A percentile compares a stretch with the other conserved stretches of the same genome.
Conservation (phyloP, 37 sponge, comb jelly and placozoan genomes). For the Theonella swinhoei region DNA sequence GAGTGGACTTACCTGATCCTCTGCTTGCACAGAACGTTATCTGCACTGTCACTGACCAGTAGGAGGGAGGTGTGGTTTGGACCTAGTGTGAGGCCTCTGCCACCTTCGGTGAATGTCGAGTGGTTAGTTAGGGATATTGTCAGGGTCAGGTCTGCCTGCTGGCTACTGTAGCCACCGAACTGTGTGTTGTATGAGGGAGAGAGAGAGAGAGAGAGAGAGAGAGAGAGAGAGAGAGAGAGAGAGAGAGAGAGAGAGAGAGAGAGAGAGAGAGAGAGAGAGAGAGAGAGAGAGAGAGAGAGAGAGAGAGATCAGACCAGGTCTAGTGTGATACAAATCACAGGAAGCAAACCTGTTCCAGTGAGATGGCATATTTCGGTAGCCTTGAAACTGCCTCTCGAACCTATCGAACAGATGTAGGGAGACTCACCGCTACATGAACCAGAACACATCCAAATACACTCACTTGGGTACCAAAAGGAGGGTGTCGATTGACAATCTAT, state of each 20-base stretch:
- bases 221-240: slow-evolving; percentile 32
- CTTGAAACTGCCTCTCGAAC: slow-evolving; percentile 73
- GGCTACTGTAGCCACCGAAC: neutral
- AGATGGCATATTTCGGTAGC: slow-evolving; percentile 72
- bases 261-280: slow-evolving; percentile 30
- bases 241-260: slow-evolving; percentile 29
- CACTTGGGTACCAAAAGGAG: slow-evolving; percentile 94
- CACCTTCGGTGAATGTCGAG: slow-evolving; percentile 34
- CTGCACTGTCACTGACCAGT: slow-evolving; percentile 71
- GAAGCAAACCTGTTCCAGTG: slow-evolving; percentile 76
- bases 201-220: no score
- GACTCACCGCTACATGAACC: neutral
- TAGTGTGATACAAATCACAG: no score
- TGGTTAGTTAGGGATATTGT: slow-evolving; percentile 46
- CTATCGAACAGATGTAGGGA: slow-evolving; percentile 16
- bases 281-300: slow-evolving; percentile 33
- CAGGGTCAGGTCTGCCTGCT: slow-evolving; percentile 31
- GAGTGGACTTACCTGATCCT: slow-evolving; percentile 65
- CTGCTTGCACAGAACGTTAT: slow-evolving; percentile 69
- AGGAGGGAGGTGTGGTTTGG: slow-evolving; percentile 54
- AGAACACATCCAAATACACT: neutral
- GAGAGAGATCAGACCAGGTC: no score
- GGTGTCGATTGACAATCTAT: slow-evolving; percentile 88
- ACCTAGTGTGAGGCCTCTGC: slow-evolving; percentile 23
- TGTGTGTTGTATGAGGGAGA: no score